phyloP scores from a whole-genome alignment of 2,888 invertebrate species.

The Papilio elwesi region DNA sequence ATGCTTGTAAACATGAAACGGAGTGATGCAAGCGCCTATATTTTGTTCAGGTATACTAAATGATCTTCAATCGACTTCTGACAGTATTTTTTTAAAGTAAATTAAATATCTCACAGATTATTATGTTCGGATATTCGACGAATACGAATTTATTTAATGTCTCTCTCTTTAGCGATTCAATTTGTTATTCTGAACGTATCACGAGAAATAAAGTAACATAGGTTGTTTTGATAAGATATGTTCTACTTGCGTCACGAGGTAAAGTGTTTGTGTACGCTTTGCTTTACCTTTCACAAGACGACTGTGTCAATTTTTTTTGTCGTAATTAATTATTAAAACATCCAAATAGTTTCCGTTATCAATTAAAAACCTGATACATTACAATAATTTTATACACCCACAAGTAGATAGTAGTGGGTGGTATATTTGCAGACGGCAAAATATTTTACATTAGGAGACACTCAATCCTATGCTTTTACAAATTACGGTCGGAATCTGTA shows the following conservation, averaged over 20 bases:
- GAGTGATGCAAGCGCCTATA: conserved; percentile 55
- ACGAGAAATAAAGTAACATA: conserved; percentile 26
- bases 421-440: too few species aligned
- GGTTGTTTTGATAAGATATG: conserved; percentile 38
- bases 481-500: too few species aligned
- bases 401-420: too few species aligned
- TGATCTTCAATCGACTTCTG: conserved; percentile 29
- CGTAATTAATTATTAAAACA: not conserved
- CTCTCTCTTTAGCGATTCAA: not conserved
- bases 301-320: conserved; percentile 14
- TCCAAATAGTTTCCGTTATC: conserved; percentile 8
- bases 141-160: not conserved
- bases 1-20: conserved; percentile 65
- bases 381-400: not conserved
- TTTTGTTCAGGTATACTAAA: conserved; percentile 37
- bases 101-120: not conserved
- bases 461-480: too few species aligned
- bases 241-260: conserved; percentile 38
- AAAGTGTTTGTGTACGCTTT: conserved; percentile 20
- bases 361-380: conserved; percentile 21
- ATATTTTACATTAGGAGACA: too few species aligned
- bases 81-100: not conserved
- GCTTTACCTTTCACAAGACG: conserved; percentile 25
- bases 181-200: conserved; percentile 30
- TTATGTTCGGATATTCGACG: not conserved